Evolutionary conservation across 53 echinoderm and acorn worm genomes (phyloP).

Genomic region (Antedon mediterranea): DNA sequence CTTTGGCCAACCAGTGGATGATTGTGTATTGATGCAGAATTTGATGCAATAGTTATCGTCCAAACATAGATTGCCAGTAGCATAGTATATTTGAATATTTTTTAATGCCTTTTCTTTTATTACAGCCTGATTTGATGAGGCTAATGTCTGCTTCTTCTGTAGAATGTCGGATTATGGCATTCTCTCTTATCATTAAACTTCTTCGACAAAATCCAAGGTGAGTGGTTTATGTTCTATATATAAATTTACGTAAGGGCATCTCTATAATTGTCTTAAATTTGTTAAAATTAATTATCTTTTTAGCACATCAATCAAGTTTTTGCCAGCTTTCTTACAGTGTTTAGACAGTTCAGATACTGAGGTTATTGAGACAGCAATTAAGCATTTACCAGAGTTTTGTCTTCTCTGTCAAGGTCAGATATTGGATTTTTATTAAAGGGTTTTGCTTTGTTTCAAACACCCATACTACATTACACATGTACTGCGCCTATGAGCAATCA

Average conservation of each 20-base stretch:
- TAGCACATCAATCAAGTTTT: constrained; percentile 61
- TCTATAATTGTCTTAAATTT: background rate
- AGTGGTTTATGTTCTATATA: too few relatives aligned
- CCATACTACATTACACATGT: too few relatives aligned
- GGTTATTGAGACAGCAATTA: constrained; percentile 64
- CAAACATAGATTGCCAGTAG: too few relatives aligned
- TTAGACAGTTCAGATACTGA: constrained; percentile 53
- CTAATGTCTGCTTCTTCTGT: constrained; percentile 41
- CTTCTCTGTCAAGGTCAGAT: constrained; percentile 90
- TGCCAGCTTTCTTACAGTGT: constrained; percentile 67
- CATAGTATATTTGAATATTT: too few relatives aligned
- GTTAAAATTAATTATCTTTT: too few relatives aligned
- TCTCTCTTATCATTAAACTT: constrained; percentile 57
- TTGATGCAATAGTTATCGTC: too few relatives aligned
- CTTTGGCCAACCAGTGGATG: too few relatives aligned
- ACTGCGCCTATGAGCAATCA: too few relatives aligned
- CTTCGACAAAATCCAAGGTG: constrained; percentile 77
- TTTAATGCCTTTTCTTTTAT: background rate
- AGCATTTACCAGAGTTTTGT: constrained; percentile 80
- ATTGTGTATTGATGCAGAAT: too few relatives aligned
- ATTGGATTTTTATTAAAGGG: too few relatives aligned
- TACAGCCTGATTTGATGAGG: constrained; percentile 47
- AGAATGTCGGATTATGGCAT: constrained; percentile 56
- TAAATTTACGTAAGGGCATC: too few relatives aligned
- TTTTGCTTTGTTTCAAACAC: too few relatives aligned